Conservation (phyloP, 2,888 invertebrate genomes). For the Cosmia trapezina region DNA sequence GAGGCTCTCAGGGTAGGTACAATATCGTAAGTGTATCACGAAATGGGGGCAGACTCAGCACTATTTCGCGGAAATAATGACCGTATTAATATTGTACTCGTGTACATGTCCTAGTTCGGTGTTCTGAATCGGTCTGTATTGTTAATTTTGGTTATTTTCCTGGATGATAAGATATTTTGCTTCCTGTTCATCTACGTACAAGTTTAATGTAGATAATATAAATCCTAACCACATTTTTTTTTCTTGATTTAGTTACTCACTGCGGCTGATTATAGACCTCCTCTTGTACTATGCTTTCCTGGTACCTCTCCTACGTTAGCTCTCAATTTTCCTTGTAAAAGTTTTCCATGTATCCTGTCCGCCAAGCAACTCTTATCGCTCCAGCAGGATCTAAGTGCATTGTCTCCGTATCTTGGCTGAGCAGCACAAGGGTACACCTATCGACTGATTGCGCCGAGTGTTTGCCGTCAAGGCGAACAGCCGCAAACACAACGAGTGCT, state of each 20-base stretch:
- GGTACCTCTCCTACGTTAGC: background rate
- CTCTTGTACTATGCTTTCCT: background rate
- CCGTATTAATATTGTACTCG: constrained; percentile 35
- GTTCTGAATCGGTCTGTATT: constrained; percentile 26
- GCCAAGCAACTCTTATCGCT: constrained; percentile 44
- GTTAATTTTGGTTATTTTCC: constrained; percentile 30
- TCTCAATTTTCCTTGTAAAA: constrained; percentile 9
- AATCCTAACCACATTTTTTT: background rate
- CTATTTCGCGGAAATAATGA: constrained; percentile 41
- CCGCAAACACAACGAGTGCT: constrained; percentile 53
- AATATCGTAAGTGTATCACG: constrained; percentile 39
- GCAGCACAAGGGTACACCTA: constrained; percentile 60
- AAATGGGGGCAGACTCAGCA: constrained; percentile 46
- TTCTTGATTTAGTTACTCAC: background rate
- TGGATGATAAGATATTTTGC: constrained; percentile 31
- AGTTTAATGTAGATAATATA: constrained; percentile 1
- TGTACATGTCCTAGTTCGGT: constrained; percentile 23
- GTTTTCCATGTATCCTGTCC: constrained; percentile 34
- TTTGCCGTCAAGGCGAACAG: constrained; percentile 57
- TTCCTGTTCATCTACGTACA: constrained; percentile 17
- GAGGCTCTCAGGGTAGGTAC: constrained; percentile 16
- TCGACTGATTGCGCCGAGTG: constrained; percentile 65
- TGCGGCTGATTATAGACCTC: background rate
- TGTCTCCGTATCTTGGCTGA: constrained; percentile 55
- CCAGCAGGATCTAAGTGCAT: constrained; percentile 53